Percentiles rank a stretch among this genome's conserved stretches.
Conservation (phyloP, 2,888 invertebrate species). For the Phengaris arion region DNA sequence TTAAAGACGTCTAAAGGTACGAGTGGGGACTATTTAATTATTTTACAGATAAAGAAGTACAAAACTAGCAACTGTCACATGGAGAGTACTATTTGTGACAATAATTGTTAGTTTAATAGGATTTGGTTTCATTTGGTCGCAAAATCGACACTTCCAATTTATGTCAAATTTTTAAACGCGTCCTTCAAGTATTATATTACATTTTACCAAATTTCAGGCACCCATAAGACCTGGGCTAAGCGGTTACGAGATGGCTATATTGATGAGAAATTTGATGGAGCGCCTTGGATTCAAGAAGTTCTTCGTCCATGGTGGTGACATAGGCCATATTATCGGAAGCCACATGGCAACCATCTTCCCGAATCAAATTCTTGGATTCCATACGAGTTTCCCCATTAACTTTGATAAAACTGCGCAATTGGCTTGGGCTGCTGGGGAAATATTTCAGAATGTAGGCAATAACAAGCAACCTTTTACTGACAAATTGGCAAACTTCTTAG, state of each 20-base stretch:
- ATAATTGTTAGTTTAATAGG: too few relatives aligned
- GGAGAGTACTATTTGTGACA: too few relatives aligned
- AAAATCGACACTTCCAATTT: too few relatives aligned
- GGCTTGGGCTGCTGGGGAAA: conserved; percentile 64
- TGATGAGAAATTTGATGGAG: conserved; percentile 86
- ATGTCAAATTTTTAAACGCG: too few relatives aligned
- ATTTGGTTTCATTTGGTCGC: too few relatives aligned
- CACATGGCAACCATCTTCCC: conserved; percentile 83
- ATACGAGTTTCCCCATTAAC: conserved; percentile 82
- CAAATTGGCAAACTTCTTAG: conserved; percentile 53
- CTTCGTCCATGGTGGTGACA: conserved; percentile 87
- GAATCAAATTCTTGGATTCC: conserved; percentile 75
- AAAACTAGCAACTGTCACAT: too few relatives aligned
- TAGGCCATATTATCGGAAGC: conserved; percentile 83
- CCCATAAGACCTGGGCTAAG: conserved; percentile 80
- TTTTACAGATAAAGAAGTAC: too few relatives aligned
- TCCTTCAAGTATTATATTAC: too few relatives aligned
- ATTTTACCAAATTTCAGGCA: conserved; percentile 53
- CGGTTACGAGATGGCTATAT: conserved; percentile 76
- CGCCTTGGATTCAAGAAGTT: conserved; percentile 82
- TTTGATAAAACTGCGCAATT: conserved; percentile 49
- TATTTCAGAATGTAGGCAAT: conserved; percentile 72
- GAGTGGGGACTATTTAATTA: too few relatives aligned
- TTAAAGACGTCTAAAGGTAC: too few relatives aligned
- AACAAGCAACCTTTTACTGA: conserved; percentile 74